Evolutionary conservation across 2,113 vertebrate species (phyloP).

Genomic region (Pogona vitticeps): DNA sequence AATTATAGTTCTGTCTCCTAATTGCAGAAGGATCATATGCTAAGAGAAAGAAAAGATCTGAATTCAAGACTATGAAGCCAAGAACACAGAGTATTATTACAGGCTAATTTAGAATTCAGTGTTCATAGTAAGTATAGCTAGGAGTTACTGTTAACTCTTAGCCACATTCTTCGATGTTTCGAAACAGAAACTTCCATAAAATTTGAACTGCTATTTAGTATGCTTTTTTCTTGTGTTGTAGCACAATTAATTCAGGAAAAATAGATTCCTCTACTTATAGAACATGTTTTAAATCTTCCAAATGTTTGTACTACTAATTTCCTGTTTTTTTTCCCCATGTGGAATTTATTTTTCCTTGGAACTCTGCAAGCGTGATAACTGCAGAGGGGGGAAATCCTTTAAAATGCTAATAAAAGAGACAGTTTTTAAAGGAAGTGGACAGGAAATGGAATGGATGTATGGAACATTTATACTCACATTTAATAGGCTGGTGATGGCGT

Average conservation of each 20-base stretch:
- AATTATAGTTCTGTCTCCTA: slow-evolving; percentile 27
- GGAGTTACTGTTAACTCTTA: slow-evolving; percentile 44
- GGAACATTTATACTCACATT: slow-evolving; percentile 77
- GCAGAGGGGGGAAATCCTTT: too few relatives aligned
- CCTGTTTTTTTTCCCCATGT: not conserved
- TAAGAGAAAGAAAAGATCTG: slow-evolving; percentile 10
- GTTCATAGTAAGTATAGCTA: slow-evolving; percentile 46
- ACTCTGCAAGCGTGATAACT: not conserved
- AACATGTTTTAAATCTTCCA: slow-evolving; percentile 59
- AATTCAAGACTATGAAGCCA: slow-evolving; percentile 20
- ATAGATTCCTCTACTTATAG: slow-evolving; percentile 52
- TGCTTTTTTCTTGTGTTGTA: slow-evolving; percentile 51
- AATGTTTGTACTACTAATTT: slow-evolving; percentile 9
- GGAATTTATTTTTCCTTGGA: not conserved
- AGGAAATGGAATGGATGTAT: not conserved
- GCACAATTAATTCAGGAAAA: slow-evolving; percentile 60
- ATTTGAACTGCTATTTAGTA: slow-evolving; percentile 45
- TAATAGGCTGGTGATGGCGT: slow-evolving; percentile 92
- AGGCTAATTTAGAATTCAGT: slow-evolving; percentile 38
- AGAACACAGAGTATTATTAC: slow-evolving; percentile 45
- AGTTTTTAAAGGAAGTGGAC: not conserved
- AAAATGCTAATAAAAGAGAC: not conserved
- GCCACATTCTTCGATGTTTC: too few relatives aligned
- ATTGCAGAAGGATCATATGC: slow-evolving; percentile 10
- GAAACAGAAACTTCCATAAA: slow-evolving; percentile 40